phyloP scores from a whole-genome alignment of 2,113 vertebrate species.

The Scytalopus superciliaris region DNA sequence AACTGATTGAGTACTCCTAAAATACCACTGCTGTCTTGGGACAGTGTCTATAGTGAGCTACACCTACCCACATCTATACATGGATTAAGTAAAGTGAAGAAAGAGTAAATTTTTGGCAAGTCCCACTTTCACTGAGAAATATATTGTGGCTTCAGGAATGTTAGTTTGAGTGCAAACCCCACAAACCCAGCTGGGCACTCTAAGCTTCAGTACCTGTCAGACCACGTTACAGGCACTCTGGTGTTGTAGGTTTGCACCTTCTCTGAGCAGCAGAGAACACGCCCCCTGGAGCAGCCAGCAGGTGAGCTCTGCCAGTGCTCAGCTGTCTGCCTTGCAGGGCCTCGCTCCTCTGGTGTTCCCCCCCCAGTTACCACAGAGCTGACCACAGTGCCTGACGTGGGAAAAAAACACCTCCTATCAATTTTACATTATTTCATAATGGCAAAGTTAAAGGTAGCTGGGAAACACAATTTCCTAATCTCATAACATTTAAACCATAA shows the following conservation, averaged over 20 bases:
- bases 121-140: not conserved
- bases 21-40: accelerated
- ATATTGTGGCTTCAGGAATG: not conserved
- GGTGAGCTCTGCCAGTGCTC: not conserved
- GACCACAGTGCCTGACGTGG: accelerated
- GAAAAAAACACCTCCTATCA: not conserved
- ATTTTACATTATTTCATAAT: not conserved
- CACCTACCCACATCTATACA: not conserved
- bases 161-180: not conserved
- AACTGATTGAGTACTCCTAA: not conserved
- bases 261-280: too few species aligned
- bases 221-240: too few species aligned
- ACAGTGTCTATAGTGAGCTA: not conserved
- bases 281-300: not conserved
- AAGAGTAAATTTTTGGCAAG: not conserved
- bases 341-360: not conserved
- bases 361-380: not conserved
- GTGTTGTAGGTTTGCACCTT: not conserved
- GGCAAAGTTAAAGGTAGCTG: not conserved
- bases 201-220: not conserved
- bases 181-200: not conserved
- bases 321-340: not conserved
- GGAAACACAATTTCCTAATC: not conserved
- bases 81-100: not conserved
- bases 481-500: not conserved